Evolutionary conservation across 2,797 vertebrate genomes (phyloP).

Genomic region (Chiloscyllium punctatum): DNA sequence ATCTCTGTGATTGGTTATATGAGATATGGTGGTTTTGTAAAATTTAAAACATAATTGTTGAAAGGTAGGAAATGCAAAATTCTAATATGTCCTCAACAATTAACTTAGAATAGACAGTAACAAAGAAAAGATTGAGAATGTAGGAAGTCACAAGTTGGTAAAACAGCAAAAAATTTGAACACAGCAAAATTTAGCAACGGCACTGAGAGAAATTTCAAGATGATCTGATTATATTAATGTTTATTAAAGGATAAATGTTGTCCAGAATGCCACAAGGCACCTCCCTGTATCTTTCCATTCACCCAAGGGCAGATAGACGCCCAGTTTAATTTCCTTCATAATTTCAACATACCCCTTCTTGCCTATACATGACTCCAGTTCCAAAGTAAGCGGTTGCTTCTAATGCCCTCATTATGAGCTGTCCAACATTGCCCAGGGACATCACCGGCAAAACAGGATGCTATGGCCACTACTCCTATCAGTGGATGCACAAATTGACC

Average conservation of each 20-base stretch:
- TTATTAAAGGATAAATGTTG: not conserved
- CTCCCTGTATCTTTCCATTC: not conserved
- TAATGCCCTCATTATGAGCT: no score
- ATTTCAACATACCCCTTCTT: not conserved
- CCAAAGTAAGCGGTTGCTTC: not conserved
- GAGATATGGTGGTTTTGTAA: not conserved
- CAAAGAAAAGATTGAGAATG: no score
- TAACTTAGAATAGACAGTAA: no score
- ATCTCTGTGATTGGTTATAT: not conserved
- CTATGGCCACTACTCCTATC: no score
- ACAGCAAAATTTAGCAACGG: not conserved
- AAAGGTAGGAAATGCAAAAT: not conserved
- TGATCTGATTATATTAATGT: not conserved
- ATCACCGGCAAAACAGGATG: no score
- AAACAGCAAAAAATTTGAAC: not conserved
- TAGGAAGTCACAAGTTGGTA: no score
- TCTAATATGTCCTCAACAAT: no score
- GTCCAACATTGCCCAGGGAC: no score
- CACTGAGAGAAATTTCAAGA: not conserved
- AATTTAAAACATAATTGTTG: not conserved
- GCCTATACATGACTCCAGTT: not conserved
- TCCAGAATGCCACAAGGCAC: not conserved
- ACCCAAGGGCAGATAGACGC: not conserved
- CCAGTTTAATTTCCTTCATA: not conserved
- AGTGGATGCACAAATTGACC: no score